These are phyloP conservation scores for Helicolenus hilgendorfi DNA, from an alignment of 2,797 vertebrate genomes.

Conservation along the genomic window DNA sequence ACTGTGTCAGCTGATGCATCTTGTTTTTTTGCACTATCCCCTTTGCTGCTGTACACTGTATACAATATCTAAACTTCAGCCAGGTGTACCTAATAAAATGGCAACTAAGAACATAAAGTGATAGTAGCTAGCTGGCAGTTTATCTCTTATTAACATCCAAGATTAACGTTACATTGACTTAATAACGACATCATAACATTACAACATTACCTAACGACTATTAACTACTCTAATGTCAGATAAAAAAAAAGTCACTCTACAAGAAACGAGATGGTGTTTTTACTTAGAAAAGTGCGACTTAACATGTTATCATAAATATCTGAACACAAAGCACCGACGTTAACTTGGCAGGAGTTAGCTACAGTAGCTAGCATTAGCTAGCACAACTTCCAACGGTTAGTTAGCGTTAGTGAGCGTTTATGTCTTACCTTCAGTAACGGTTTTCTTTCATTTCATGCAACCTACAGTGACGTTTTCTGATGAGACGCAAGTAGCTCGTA, in stretches of 20 bases:
- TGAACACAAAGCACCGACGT: not conserved
- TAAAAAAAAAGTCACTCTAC: not conserved
- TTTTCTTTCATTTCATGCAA: not conserved
- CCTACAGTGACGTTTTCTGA: not conserved
- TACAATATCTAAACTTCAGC: not conserved
- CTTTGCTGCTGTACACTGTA: not conserved
- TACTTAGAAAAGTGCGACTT: not conserved
- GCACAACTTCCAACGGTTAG: not conserved
- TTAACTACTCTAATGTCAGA: not conserved
- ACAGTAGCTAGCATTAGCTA: constrained; percentile 33
- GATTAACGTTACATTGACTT: too few species aligned
- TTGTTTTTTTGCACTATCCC: too few species aligned
- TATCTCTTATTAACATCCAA: not conserved
- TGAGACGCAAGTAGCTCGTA: not conserved
- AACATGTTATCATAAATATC: not conserved
- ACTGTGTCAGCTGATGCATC: too few species aligned
- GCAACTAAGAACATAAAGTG: not conserved
- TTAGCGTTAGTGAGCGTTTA: not conserved
- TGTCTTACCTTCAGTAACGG: constrained; percentile 63
- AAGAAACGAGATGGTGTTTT: not conserved
- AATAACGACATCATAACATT: not conserved
- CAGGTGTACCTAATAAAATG: not conserved
- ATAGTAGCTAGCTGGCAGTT: not conserved
- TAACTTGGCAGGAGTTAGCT: not conserved
- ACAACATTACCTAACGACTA: not conserved